Evolutionary conservation across 2,888 invertebrate species (phyloP), one percentile per base, ranked within the genome.

Genomic region (Ceraclea dissimilis): DNA sequence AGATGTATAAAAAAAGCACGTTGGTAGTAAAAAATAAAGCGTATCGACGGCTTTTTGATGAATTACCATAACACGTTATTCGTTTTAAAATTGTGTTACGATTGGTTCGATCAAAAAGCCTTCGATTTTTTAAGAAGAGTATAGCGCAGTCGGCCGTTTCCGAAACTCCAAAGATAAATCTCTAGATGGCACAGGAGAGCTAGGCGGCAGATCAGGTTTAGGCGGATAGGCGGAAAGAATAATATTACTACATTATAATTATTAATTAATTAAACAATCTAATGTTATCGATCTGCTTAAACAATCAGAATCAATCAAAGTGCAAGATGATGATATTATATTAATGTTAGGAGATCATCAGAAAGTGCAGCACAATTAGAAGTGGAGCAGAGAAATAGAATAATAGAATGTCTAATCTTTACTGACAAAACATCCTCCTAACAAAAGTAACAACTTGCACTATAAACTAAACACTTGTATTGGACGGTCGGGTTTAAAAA

Each of bases 111-210:
- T 26, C 26, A 26, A 26, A 26, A 26, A 26, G 26, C 26, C 26
- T 26, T 26, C 26, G 10, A 26, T 26, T 6, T 26, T 26, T 6
- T 26, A 26, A 26, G 47, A 17, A 54, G 54, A 57, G 48, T 39
- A 39, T 47, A 55, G 60, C 56, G 53, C 60, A 58, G 59, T 47
- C 55, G 55, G 59, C 57, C 61, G 55, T 47, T 58, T 59, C 61
- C 61, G 61, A 61, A 61, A 61, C 61, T 61, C 59, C 56, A 58
- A 49, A 61, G 61, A 61, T 61, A 59, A 61, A 58, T 58, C 59
- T 57, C 53, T 57, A 57, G 52, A 53, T 48, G 49, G 49, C 49
- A 51, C 46, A 54, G 56, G 60, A 51, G 54, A 57, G 49, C 6
- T 22, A 43, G 54, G 54, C 54, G 54, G 54, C 56, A 51, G 56